Evolutionary conservation across 1,140 invertebrate genomes (phyloP).

Genomic region (Hyphantria cunea): DNA sequence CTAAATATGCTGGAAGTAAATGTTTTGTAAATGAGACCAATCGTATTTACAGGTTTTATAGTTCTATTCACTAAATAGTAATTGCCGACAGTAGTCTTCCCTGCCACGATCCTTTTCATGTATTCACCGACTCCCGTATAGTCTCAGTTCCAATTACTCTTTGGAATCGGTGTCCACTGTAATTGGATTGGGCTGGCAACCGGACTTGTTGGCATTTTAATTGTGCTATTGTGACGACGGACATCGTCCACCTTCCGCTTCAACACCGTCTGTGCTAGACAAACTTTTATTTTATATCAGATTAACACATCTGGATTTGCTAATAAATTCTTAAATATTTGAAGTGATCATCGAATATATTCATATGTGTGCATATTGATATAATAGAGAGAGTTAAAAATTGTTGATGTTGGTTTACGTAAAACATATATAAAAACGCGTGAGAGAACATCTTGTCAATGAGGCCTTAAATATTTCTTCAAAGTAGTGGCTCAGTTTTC

Average conservation of each 20-base stretch:
- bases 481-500: constrained; percentile 64
- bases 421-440: constrained; percentile 44
- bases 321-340: constrained; percentile 48
- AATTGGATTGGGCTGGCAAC: constrained; percentile 79
- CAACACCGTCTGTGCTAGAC: constrained; percentile 64
- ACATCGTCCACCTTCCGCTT: constrained; percentile 56
- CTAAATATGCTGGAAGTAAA: not conserved
- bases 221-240: constrained; percentile 78
- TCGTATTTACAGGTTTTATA: no score
- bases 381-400: no score
- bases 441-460: constrained; percentile 51
- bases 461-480: constrained; percentile 72
- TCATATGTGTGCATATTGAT: no score
- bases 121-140: constrained; percentile 65
- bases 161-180: constrained; percentile 78
- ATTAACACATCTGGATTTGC: constrained; percentile 43
- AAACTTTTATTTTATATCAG: constrained; percentile 61
- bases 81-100: constrained; percentile 34
- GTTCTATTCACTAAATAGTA: constrained; percentile 22
- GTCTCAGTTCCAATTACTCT: constrained; percentile 75
- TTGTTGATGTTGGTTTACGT: no score
- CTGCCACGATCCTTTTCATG: constrained; percentile 43
- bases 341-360: constrained; percentile 3
- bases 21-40: no score
- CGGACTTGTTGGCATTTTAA: constrained; percentile 81